Conservation (phyloP, 2,113 vertebrate genomes). For the Pedionomus torquatus region DNA sequence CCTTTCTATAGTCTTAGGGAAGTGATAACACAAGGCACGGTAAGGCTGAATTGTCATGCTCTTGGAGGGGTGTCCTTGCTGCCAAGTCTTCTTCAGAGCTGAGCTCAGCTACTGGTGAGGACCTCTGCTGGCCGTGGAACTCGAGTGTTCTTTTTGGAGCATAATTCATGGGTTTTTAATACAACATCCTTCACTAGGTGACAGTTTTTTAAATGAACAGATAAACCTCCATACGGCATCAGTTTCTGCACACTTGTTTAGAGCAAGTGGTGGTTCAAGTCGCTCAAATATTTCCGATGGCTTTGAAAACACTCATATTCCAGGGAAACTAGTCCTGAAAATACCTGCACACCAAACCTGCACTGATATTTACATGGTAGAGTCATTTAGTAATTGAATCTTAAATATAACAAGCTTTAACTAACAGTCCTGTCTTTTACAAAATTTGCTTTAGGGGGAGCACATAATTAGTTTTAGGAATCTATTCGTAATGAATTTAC, state of each 20-base stretch:
- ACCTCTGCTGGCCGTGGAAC: conserved; percentile 15
- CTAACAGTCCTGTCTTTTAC: conserved; percentile 27
- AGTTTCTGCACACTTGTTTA: neutral
- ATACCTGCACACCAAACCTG: neutral
- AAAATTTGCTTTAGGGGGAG: conserved; percentile 36
- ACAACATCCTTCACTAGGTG: neutral
- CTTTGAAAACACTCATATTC: neutral
- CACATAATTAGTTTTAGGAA: conserved; percentile 50
- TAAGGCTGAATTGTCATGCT: neutral
- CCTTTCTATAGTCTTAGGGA: too few species aligned
- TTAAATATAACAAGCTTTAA: conserved; percentile 43
- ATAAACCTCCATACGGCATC: neutral
- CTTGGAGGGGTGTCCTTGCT: neutral
- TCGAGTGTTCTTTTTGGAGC: neutral
- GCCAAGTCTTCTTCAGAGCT: neutral
- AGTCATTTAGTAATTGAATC: conserved; percentile 32
- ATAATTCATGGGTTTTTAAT: neutral
- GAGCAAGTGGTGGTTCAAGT: neutral
- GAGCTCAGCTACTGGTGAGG: neutral
- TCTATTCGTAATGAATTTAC: conserved; percentile 50
- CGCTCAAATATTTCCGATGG: neutral
- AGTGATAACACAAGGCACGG: neutral
- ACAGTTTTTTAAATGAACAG: neutral
- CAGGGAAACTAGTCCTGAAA: neutral
- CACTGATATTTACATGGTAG: neutral